These are phyloP conservation scores for Harpegnathos saltator DNA, from an alignment of 1,140 invertebrate genomes.

Conservation along the genomic window DNA sequence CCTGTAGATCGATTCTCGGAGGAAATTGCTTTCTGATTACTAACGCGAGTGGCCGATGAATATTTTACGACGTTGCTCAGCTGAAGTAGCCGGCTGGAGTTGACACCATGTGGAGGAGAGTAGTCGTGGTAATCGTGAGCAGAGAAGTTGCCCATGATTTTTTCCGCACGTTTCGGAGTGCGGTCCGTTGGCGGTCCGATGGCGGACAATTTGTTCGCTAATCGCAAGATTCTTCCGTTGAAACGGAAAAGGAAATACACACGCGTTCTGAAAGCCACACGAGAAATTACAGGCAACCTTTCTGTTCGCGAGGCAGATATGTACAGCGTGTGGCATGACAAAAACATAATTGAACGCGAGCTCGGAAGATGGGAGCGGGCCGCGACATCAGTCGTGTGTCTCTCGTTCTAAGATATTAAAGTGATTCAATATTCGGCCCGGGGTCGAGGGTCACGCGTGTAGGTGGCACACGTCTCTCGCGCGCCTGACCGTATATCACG, in stretches of 20 bases:
- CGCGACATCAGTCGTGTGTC: conserved; percentile 43
- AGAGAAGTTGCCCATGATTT: no score
- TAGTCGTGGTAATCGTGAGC: no score
- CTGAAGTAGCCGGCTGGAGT: conserved; percentile 40
- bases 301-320: conserved; percentile 62
- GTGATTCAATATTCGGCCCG: conserved; percentile 77
- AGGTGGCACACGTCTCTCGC: conserved; percentile 74
- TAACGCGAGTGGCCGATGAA: conserved; percentile 1
- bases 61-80: conserved; percentile 34
- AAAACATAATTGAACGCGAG: conserved; percentile 22
- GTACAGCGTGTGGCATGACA: conserved; percentile 31
- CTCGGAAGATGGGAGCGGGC: conserved; percentile 47
- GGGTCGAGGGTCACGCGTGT: conserved; percentile 73
- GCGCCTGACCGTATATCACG: conserved; percentile 73
- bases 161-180: no score
- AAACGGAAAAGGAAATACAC: no score
- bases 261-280: no score
- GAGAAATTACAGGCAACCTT: no score
- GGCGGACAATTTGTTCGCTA: no score
- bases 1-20: conserved; percentile 16
- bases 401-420: conserved; percentile 75
- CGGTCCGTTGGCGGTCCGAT: no score
- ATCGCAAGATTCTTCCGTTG: no score
- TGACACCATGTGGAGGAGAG: no score
- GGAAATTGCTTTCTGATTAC: conserved; percentile 21